phyloP scores from a whole-genome alignment of 1,140 invertebrate genomes.

The Saccostrea cuccullata region DNA sequence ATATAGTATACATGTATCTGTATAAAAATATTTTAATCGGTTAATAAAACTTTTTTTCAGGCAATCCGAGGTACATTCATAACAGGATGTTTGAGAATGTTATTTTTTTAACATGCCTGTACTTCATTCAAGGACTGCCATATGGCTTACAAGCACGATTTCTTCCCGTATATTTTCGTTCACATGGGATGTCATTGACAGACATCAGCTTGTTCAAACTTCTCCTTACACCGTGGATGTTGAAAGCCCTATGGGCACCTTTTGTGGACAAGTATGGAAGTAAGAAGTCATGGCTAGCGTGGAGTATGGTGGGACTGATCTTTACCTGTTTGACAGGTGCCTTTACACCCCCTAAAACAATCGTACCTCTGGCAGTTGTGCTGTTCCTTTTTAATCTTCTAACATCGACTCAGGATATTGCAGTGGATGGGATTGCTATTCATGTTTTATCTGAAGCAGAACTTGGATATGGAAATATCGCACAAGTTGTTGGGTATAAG shows the following conservation, averaged over 20 bases:
- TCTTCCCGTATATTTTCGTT: constrained; percentile 78
- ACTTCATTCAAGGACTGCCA: constrained; percentile 80
- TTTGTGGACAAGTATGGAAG: constrained; percentile 77
- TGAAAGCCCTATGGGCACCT: constrained; percentile 79
- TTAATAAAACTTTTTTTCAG: no score
- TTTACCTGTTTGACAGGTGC: constrained; percentile 71
- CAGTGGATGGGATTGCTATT: constrained; percentile 78
- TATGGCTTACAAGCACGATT: constrained; percentile 79
- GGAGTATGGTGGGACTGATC: constrained; percentile 73
- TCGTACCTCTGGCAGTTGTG: constrained; percentile 68
- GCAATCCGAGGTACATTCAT: no score
- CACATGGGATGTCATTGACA: constrained; percentile 68
- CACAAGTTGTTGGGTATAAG: constrained; percentile 80
- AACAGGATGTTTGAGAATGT: constrained; percentile 55
- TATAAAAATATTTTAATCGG: no score
- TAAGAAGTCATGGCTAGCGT: constrained; percentile 77
- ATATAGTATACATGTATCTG: no score
- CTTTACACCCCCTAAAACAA: constrained; percentile 64
- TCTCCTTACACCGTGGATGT: constrained; percentile 78
- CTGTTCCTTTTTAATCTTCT: constrained; percentile 78
- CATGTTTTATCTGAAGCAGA: constrained; percentile 75
- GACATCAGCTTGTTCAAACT: constrained; percentile 72
- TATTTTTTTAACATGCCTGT: constrained; percentile 74
- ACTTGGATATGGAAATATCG: constrained; percentile 78
- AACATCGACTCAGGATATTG: constrained; percentile 79